Evolutionary conservation across 2,888 invertebrate species (phyloP).

Genomic region (Mesodorylaimus sp.): DNA sequence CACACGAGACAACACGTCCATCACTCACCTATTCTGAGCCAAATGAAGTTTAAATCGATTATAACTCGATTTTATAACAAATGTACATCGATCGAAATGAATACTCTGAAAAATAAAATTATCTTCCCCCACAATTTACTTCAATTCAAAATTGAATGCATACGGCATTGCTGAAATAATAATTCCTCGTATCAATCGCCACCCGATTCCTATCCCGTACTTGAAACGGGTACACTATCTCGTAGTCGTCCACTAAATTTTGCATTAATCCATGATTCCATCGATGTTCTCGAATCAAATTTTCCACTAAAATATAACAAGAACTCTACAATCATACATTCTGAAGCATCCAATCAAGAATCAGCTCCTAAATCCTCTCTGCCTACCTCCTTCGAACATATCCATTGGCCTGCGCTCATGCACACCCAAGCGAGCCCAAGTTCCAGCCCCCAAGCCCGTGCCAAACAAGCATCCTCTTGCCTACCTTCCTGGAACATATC

Average conservation of each 20-base stretch:
- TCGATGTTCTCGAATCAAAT: conserved; percentile 17
- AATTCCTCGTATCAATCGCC: conserved; percentile 33
- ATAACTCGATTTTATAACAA: conserved; percentile 6
- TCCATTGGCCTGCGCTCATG: no score
- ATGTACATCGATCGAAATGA: conserved; percentile 1
- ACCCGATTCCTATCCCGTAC: conserved; percentile 29
- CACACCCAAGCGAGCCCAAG: no score
- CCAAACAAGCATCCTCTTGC: no score
- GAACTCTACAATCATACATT: no score
- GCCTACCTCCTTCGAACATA: no score
- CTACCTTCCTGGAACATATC: no score
- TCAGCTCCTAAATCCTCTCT: no score
- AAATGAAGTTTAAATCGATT: conserved; percentile 5
- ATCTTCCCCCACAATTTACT: neutral
- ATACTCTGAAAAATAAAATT: conserved; percentile 4
- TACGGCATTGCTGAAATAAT: conserved; percentile 26
- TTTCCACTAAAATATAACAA: conserved; percentile 6
- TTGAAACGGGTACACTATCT: conserved; percentile 35
- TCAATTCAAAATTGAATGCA: neutral
- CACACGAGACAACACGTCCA: neutral
- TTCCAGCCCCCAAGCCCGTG: no score
- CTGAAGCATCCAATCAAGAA: no score
- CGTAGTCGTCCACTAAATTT: conserved; percentile 29
- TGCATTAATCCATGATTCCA: conserved; percentile 30
- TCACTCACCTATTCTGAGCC: conserved; percentile 2